A percentile compares a stretch with the other conserved stretches of the same genome.
Conservation (phyloP, 2,113 vertebrate species). For the Tachuris rubrigastra region DNA sequence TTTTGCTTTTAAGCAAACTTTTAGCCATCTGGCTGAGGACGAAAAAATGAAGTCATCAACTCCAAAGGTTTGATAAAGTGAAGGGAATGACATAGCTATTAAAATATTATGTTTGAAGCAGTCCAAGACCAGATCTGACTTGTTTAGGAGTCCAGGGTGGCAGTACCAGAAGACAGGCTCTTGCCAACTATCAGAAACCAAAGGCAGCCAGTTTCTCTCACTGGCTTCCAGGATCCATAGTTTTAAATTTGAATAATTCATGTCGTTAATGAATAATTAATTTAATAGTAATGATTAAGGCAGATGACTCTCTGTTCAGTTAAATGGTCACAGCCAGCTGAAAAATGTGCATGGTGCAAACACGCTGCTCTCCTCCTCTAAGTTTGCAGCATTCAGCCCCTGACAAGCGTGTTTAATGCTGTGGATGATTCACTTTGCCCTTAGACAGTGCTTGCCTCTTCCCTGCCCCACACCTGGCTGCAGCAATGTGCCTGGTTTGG, state of each 20-base stretch:
- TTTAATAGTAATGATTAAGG: constrained; percentile 65
- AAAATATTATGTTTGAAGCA: not conserved
- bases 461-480: not conserved
- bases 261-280: constrained; percentile 60
- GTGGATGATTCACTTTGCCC: not conserved
- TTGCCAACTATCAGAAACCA: not conserved
- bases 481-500: not conserved
- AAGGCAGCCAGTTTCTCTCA: not conserved
- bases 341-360: not conserved
- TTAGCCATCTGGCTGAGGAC: not conserved
- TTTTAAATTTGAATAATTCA: constrained; percentile 45
- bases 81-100: not conserved
- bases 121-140: not conserved
- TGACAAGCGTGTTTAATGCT: not conserved
- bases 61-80: not conserved
- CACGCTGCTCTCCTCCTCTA: not conserved
- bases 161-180: not conserved
- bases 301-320: constrained; percentile 45
- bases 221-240: not conserved
- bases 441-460: not conserved
- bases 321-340: constrained; percentile 26
- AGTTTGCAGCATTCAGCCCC: not conserved
- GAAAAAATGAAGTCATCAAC: not conserved
- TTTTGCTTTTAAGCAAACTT: not conserved
- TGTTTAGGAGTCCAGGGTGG: not conserved